These are phyloP conservation scores for Epistrophe grossulariae DNA, from an alignment of 2,888 invertebrate genomes.

Conservation along the genomic window DNA sequence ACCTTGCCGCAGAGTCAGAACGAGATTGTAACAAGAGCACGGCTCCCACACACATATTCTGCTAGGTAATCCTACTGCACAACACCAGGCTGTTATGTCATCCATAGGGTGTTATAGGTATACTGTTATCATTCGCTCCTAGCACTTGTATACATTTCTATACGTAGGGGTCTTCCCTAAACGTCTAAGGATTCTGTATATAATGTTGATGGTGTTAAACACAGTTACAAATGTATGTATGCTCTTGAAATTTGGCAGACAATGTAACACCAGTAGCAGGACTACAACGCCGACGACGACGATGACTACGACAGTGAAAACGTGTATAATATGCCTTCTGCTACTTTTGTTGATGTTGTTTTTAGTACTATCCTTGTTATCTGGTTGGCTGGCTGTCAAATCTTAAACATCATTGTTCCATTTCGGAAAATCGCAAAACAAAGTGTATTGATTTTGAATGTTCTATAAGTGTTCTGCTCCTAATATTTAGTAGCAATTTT, in stretches of 20 bases:
- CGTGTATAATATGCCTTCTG: slow-evolving; percentile 16
- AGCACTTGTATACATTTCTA: not conserved
- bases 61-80: slow-evolving; percentile 44
- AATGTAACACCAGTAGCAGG: slow-evolving; percentile 47
- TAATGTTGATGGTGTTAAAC: slow-evolving; percentile 72
- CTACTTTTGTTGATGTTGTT: slow-evolving; percentile 39
- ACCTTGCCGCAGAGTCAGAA: slow-evolving; percentile 45
- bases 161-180: slow-evolving; percentile 23
- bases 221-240: slow-evolving; percentile 59
- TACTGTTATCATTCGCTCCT: slow-evolving; percentile 16
- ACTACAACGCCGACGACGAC: slow-evolving; percentile 10
- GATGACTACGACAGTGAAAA: slow-evolving; percentile 4
- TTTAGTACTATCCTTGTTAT: slow-evolving; percentile 60
- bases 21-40: slow-evolving; percentile 49
- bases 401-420: slow-evolving; percentile 61
- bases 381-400: slow-evolving; percentile 66
- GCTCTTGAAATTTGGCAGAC: slow-evolving; percentile 62
- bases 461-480: slow-evolving; percentile 7
- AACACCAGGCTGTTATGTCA: slow-evolving; percentile 36
- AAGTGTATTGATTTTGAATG: slow-evolving; percentile 63
- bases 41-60: slow-evolving; percentile 35
- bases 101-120: slow-evolving; percentile 6
- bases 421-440: slow-evolving; percentile 51
- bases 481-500: slow-evolving; percentile 44
- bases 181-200: slow-evolving; percentile 50